Percentiles rank a stretch among this genome's conserved stretches.
These are phyloP conservation scores for Centroberyx gerrardi DNA, from an alignment of 2,797 vertebrate species.

Conservation along the genomic window DNA sequence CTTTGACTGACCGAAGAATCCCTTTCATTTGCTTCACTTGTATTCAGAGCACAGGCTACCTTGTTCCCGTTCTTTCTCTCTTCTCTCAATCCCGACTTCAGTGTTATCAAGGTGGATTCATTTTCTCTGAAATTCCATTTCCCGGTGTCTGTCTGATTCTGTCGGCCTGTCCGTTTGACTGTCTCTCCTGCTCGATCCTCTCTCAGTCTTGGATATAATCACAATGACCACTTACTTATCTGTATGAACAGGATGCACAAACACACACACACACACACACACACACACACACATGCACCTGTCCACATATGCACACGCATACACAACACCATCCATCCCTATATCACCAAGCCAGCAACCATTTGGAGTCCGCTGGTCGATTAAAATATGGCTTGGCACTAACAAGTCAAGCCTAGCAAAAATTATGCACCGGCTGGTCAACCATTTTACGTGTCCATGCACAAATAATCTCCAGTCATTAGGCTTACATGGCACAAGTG, in stretches of 20 bases:
- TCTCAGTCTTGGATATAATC: constrained; percentile 34
- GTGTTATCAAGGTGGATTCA: constrained; percentile 41
- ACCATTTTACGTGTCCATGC: constrained; percentile 59
- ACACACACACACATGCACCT: not conserved
- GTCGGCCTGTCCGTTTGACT: constrained; percentile 13
- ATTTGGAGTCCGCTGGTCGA: constrained; percentile 15
- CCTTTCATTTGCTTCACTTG: constrained; percentile 52
- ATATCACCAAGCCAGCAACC: constrained; percentile 10
- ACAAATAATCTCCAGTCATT: constrained; percentile 74
- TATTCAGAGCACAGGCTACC: constrained; percentile 45
- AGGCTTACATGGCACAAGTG: constrained; percentile 53
- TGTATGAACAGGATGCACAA: not conserved
- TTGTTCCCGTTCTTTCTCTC: constrained; percentile 17
- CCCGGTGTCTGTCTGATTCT: constrained; percentile 20
- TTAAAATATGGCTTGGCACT: constrained; percentile 48
- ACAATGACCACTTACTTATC: constrained; percentile 21
- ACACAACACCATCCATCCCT: not conserved
- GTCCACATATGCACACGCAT: not conserved
- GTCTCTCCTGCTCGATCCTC: not conserved
- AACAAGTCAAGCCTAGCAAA: constrained; percentile 53
- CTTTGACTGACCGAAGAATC: constrained; percentile 58
- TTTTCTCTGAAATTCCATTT: constrained; percentile 57
- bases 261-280: not conserved
- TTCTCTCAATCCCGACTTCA: constrained; percentile 37
- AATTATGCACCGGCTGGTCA: constrained; percentile 61